Evolutionary conservation across 2,888 invertebrate species (phyloP).

Genomic region (Amphipoea oculea): DNA sequence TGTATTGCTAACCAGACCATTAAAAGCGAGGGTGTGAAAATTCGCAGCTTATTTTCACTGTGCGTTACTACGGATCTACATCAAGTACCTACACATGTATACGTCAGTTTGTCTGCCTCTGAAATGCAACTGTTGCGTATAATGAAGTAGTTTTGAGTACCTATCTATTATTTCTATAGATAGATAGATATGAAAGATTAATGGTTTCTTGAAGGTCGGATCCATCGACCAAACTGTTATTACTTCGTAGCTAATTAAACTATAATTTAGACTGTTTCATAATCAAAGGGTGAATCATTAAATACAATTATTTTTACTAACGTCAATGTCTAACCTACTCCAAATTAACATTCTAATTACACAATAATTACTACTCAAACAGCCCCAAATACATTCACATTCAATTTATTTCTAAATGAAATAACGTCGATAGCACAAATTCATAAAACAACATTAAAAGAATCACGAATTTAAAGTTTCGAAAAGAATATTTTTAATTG

Average conservation of each 20-base stretch:
- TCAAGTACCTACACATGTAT: slow-evolving; percentile 27
- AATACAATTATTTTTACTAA: slow-evolving; percentile 5
- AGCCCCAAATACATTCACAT: slow-evolving; percentile 2
- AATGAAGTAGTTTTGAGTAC: slow-evolving; percentile 2
- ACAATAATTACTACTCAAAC: slow-evolving; percentile 27
- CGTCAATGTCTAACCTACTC: slow-evolving; percentile 4
- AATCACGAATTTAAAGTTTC: slow-evolving; percentile 40
- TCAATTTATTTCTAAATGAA: slow-evolving; percentile 19
- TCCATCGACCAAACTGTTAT: background rate
- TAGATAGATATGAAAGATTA: background rate
- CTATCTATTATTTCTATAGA: background rate
- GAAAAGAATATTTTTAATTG: slow-evolving; percentile 65
- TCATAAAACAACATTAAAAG: slow-evolving; percentile 11
- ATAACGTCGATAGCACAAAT: slow-evolving; percentile 20
- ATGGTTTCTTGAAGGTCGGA: background rate
- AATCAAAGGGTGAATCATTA: slow-evolving; percentile 15
- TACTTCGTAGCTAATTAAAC: background rate
- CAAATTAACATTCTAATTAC: slow-evolving; percentile 33
- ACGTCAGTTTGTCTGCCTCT: slow-evolving; percentile 37
- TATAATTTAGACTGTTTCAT: slow-evolving; percentile 2
- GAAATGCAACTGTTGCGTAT: slow-evolving; percentile 51
- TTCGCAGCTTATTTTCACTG: slow-evolving; percentile 86
- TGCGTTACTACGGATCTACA: slow-evolving; percentile 65
- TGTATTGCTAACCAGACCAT: slow-evolving; percentile 83
- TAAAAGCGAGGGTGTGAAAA: slow-evolving; percentile 87